Evolutionary conservation across 1,140 invertebrate species (phyloP), one percentile per base, ranked within the genome.

Genomic region (Brevipalpus yothersi): DNA sequence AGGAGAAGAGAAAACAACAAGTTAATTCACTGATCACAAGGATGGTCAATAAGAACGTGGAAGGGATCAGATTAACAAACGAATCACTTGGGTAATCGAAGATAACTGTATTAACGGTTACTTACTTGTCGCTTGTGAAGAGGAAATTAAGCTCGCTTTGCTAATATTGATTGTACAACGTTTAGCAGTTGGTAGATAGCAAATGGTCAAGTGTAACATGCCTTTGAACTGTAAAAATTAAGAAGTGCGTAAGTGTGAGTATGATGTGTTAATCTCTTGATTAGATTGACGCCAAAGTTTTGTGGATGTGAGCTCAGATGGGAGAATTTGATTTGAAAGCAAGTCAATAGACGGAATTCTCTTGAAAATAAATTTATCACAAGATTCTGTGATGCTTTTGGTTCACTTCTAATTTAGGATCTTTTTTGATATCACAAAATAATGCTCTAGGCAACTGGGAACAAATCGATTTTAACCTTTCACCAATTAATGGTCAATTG

Each of bases 141-240:
- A 41, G 21, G 17, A 10, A 23, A 17, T 43, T 19, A 62, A 19
- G 17, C 70, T 71, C 13, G 73, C 63, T 66, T 75, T 75, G 59
- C 75, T 70, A 41, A 77, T 68, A 58, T 71, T 75, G 58, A 78
- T 70, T 40, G 75, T 73, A 60, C 77, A 66, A 60, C 76, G 68
- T 69, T 76, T 72, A 9, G 76, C 75, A 13, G 76, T 78, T n/a
- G 76, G 76, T 60, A 78, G 68, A 66, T 74, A 77, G 67, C 74
- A 77, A 60, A 77, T 59, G 2, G 73, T 75, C 63, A 77, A 68
- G 43, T 76, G 65, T 64, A 78, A 69, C 53, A 74, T 75, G 19
- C 76, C 76, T 61, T 65, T 63, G 41, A 67, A 65, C 70, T 71
- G 58, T 42, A 61, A 17, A 57, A 17, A 42, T 13, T 17, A 58